These are phyloP conservation scores for Mionectes olivaceus DNA, from an alignment of 2,797 vertebrate genomes.

Conservation along the genomic window DNA sequence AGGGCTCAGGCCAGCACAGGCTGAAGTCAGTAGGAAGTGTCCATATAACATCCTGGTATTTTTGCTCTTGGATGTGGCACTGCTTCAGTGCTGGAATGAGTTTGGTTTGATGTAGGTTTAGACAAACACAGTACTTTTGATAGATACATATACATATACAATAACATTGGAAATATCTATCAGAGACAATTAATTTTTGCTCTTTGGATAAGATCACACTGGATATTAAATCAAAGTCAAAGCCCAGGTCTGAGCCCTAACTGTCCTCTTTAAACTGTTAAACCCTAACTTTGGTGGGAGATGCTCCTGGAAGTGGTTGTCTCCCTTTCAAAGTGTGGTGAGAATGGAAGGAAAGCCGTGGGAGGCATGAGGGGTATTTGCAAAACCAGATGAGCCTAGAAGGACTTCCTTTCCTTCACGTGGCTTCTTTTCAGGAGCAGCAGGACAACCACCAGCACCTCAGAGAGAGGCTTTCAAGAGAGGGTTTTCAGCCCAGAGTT, in stretches of 20 bases:
- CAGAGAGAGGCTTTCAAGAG: neutral
- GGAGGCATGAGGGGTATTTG: neutral
- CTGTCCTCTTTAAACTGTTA: neutral
- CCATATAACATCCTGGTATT: neutral
- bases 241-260: neutral
- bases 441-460: neutral
- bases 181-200: neutral
- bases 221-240: neutral
- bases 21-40: neutral
- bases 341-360: neutral
- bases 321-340: neutral
- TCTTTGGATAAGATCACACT: neutral
- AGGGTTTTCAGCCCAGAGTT: neutral
- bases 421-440: neutral
- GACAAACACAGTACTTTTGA: neutral
- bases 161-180: neutral
- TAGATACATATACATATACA: neutral
- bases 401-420: neutral
- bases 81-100: neutral
- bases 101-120: slow-evolving; percentile 3
- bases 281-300: neutral
- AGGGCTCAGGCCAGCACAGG: neutral
- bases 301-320: neutral
- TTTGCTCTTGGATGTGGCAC: slow-evolving; percentile 13
- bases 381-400: neutral